phyloP scores from a whole-genome alignment of 92 coral and sea anemone species.

The Epizoanthus stellaris region DNA sequence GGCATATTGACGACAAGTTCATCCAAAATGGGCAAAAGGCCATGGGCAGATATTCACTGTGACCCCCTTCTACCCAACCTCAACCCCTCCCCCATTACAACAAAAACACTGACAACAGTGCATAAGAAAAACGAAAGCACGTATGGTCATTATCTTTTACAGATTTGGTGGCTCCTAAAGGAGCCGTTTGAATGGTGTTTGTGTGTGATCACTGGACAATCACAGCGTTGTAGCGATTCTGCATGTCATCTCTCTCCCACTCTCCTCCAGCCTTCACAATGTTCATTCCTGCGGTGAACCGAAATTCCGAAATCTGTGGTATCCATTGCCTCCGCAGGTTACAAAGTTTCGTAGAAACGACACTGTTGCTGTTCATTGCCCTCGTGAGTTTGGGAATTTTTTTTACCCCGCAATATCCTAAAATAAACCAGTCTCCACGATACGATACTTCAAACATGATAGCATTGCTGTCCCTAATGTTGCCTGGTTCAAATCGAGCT shows the following conservation, averaged over 20 bases:
- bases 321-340: slow-evolving; percentile 49
- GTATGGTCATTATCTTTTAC: slow-evolving; percentile 6
- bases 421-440: slow-evolving; percentile 50
- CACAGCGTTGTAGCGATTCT: slow-evolving; percentile 54
- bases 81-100: no score
- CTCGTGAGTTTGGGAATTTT: slow-evolving; percentile 65
- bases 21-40: no score
- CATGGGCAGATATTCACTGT: no score
- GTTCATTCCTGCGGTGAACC: slow-evolving; percentile 41
- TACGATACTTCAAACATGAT: slow-evolving; percentile 54
- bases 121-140: no score
- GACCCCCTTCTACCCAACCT: no score
- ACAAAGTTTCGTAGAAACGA: slow-evolving; percentile 20
- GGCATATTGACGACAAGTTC: no score
- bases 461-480: slow-evolving; percentile 58
- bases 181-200: background rate
- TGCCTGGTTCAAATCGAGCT: slow-evolving; percentile 57
- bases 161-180: slow-evolving; percentile 23
- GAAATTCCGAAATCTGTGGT: slow-evolving; percentile 38
- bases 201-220: background rate
- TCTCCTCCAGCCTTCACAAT: slow-evolving; percentile 53
- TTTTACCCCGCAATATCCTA: slow-evolving; percentile 62
- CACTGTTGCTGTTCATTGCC: slow-evolving; percentile 26
- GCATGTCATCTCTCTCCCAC: slow-evolving; percentile 64
- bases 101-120: no score